These are phyloP conservation scores for Shargacucullia verbasci DNA, from an alignment of 2,888 invertebrate genomes.

Conservation along the genomic window DNA sequence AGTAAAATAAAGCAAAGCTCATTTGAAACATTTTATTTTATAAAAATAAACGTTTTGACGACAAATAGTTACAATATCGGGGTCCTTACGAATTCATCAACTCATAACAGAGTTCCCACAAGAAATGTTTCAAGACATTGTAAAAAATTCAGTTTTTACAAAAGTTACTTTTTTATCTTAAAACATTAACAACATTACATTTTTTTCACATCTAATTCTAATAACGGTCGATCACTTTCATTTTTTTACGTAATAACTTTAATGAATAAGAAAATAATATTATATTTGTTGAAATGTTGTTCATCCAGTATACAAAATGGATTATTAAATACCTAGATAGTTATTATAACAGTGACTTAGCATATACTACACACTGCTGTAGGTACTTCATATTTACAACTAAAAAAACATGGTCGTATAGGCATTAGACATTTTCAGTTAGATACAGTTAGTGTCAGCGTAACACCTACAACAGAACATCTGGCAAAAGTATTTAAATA, in stretches of 20 bases:
- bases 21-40: conserved; percentile 89
- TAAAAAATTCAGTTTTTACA: conserved; percentile 91
- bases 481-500: no score
- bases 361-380: conserved; percentile 47
- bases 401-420: conserved; percentile 16
- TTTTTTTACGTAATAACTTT: conserved; percentile 71
- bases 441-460: no score
- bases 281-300: conserved; percentile 56
- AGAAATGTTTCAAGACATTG: conserved; percentile 92
- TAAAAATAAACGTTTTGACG: conserved; percentile 90
- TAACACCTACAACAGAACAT: no score
- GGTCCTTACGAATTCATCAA: conserved; percentile 85
- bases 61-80: conserved; percentile 89
- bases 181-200: conserved; percentile 90
- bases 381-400: conserved; percentile 18
- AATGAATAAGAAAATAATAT: conserved; percentile 85
- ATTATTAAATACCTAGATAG: conserved; percentile 23
- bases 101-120: conserved; percentile 80
- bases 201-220: conserved; percentile 87
- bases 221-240: conserved; percentile 87
- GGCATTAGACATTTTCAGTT: no score
- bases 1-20: conserved; percentile 50
- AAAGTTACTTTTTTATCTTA: conserved; percentile 91
- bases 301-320: conserved; percentile 34
- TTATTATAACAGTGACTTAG: conserved; percentile 29